These are phyloP conservation scores for Chelonia mydas DNA, from an alignment of 2,797 vertebrate genomes.

Conservation along the genomic window DNA sequence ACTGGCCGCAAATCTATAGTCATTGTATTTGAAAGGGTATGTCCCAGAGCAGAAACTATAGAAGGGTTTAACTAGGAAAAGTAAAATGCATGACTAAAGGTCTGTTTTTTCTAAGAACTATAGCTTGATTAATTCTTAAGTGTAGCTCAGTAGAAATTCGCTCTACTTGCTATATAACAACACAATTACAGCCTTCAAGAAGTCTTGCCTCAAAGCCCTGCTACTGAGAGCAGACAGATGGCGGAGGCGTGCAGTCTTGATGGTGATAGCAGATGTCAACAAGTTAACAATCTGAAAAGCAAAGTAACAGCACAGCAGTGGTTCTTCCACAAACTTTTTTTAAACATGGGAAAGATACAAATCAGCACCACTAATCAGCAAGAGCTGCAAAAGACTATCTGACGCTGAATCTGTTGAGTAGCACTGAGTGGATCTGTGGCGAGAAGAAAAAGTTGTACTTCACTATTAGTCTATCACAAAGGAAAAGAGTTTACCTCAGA, in stretches of 20 bases:
- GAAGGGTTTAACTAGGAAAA: neutral
- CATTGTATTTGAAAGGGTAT: neutral
- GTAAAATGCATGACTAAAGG: rapidly evolving
- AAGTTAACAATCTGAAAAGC: slow-evolving; percentile 54
- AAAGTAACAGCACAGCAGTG: slow-evolving; percentile 19
- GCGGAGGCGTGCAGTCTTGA: slow-evolving; percentile 36
- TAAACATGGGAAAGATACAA: neutral
- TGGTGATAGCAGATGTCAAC: slow-evolving; percentile 57
- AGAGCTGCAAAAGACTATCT: slow-evolving; percentile 50
- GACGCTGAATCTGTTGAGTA: slow-evolving; percentile 43
- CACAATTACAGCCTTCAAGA: slow-evolving; percentile 8
- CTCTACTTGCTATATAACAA: neutral
- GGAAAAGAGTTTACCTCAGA: slow-evolving; percentile 30
- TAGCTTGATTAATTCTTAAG: neutral
- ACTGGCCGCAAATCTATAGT: neutral
- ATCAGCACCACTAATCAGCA: slow-evolving; percentile 17
- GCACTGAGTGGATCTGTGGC: slow-evolving; percentile 42
- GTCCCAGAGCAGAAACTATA: neutral
- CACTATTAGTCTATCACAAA: slow-evolving; percentile 39
- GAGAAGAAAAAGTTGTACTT: slow-evolving; percentile 39
- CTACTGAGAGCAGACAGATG: slow-evolving; percentile 48
- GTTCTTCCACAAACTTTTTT: slow-evolving; percentile 36
- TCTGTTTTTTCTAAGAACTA: neutral
- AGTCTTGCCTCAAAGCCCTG: slow-evolving; percentile 29
- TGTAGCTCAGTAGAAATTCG: slow-evolving; percentile 35